phyloP scores from a whole-genome alignment of 2,888 invertebrate genomes.

The Tenthredo amoena region DNA sequence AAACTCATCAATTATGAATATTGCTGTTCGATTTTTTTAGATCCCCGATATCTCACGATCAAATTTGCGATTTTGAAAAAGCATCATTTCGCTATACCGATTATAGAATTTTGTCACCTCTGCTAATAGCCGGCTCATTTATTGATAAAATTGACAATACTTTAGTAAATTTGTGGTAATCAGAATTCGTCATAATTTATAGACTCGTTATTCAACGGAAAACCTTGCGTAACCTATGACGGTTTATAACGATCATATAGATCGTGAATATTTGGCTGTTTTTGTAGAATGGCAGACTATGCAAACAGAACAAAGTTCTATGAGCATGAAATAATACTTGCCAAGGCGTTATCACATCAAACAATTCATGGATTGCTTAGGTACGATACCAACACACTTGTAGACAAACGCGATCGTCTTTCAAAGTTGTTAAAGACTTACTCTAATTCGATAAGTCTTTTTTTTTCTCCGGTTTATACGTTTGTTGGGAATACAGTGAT shows the following conservation, averaged over 20 bases:
- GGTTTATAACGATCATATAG: not conserved
- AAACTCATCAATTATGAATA: not conserved
- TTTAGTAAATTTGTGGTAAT: not conserved
- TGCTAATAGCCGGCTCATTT: not conserved
- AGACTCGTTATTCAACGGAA: not conserved
- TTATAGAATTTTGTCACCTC: too few relatives aligned
- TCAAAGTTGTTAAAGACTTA: not conserved
- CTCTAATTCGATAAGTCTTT: not conserved
- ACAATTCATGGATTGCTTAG: slow-evolving; percentile 21
- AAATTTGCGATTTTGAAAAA: not conserved
- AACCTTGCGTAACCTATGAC: not conserved
- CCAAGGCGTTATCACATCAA: slow-evolving; percentile 30
- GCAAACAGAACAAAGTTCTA: slow-evolving; percentile 36
- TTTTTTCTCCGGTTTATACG: not conserved
- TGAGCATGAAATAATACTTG: slow-evolving; percentile 31
- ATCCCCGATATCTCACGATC: not conserved
- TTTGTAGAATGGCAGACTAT: not conserved
- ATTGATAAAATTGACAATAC: too few relatives aligned
- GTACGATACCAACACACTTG: not conserved
- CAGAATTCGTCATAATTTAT: not conserved
- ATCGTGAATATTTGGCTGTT: slow-evolving; percentile 15
- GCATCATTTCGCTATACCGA: not conserved
- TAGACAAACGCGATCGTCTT: not conserved
- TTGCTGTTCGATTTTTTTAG: not conserved
- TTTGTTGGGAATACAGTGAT: not conserved